Percentiles rank a stretch among this genome's conserved stretches.
Conservation (phyloP, 2,113 vertebrate genomes). For the Cathartes aura region DNA sequence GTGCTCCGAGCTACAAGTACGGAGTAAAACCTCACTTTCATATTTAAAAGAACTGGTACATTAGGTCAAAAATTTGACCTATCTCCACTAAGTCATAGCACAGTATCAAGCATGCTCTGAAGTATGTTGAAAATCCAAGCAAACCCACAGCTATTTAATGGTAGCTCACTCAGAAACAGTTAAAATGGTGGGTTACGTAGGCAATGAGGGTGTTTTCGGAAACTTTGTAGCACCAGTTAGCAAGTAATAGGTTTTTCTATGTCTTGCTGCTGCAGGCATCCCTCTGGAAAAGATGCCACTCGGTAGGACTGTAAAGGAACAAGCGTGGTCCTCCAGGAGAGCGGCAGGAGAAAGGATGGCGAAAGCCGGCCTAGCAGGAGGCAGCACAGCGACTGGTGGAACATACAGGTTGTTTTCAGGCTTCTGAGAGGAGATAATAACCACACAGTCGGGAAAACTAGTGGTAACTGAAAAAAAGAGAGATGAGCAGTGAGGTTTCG, state of each 20-base stretch:
- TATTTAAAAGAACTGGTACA: not conserved
- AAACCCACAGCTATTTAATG: not conserved
- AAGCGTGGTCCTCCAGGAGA: not conserved
- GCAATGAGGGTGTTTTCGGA: not conserved
- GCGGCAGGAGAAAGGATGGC: not conserved
- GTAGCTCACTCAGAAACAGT: not conserved
- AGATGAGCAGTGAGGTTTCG: not conserved
- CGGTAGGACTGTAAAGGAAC: not conserved
- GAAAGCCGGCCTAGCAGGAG: not conserved
- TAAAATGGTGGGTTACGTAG: not conserved
- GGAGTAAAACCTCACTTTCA: not conserved
- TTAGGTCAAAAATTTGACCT: not conserved
- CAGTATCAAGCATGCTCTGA: not conserved
- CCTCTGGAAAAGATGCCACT: not conserved
- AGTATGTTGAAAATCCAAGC: not conserved
- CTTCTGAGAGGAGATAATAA: not conserved
- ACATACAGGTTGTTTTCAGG: not conserved
- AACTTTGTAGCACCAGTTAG: not conserved
- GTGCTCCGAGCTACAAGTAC: accelerated
- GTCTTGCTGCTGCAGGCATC: not conserved
- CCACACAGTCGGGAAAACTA: not conserved
- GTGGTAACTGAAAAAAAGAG: not conserved
- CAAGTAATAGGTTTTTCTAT: not conserved
- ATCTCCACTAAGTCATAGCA: not conserved
- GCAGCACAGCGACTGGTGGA: not conserved